Conservation (phyloP, 2,888 invertebrate genomes). For the Drosophila robusta region DNA sequence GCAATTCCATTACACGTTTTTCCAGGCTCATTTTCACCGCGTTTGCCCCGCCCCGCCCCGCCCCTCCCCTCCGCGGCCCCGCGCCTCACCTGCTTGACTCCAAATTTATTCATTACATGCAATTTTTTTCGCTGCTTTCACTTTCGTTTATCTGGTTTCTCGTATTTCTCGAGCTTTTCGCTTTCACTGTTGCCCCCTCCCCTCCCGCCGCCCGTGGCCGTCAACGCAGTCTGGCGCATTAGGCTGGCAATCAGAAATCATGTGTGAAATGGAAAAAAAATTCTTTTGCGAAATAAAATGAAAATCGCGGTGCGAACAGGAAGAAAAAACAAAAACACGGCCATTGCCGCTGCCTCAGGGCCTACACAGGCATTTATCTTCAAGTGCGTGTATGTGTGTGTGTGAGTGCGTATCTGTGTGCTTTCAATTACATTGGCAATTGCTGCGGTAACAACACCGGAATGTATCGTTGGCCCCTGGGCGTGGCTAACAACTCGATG, state of each 20-base stretch:
- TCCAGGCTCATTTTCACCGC: slow-evolving; percentile 77
- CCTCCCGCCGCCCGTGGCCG: not conserved
- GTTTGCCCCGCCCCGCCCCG: slow-evolving; percentile 43
- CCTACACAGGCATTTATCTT: slow-evolving; percentile 67
- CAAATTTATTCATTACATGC: slow-evolving; percentile 83
- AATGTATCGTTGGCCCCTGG: slow-evolving; percentile 43
- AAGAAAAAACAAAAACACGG: slow-evolving; percentile 47
- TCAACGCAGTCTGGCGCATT: slow-evolving; percentile 60
- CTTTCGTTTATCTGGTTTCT: slow-evolving; percentile 74
- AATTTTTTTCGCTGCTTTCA: slow-evolving; percentile 72
- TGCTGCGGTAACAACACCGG: slow-evolving; percentile 63
- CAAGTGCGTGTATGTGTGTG: slow-evolving; percentile 23
- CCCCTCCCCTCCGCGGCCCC: not conserved
- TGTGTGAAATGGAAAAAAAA: slow-evolving; percentile 78
- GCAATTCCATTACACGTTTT: slow-evolving; percentile 79
- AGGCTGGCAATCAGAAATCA: slow-evolving; percentile 83
- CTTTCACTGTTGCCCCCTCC: slow-evolving; percentile 47
- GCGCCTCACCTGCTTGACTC: slow-evolving; percentile 35
- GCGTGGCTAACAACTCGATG: slow-evolving; percentile 42
- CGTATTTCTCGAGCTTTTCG: slow-evolving; percentile 49
- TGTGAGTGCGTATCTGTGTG: slow-evolving; percentile 13
- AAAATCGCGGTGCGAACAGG: slow-evolving; percentile 69
- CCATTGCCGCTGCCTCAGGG: slow-evolving; percentile 37
- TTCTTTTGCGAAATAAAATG: slow-evolving; percentile 63
- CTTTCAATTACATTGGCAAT: slow-evolving; percentile 76